phyloP scores from a whole-genome alignment of 2,113 vertebrate genomes.

The Oplegnathus fasciatus region DNA sequence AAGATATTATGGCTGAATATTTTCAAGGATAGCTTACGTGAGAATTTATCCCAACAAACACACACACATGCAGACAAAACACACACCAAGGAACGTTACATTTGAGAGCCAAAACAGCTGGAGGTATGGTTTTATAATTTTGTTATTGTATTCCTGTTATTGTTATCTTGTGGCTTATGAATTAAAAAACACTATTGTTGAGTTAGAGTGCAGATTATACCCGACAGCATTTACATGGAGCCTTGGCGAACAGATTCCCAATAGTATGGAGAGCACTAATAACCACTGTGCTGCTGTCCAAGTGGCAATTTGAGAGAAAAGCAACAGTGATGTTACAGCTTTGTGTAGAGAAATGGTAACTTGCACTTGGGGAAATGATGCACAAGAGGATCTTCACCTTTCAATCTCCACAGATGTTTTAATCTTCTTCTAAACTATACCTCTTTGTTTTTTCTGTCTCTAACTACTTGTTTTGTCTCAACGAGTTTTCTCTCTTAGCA shows the following conservation, averaged over 20 bases:
- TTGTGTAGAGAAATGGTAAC: too few species aligned
- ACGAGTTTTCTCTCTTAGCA: neutral
- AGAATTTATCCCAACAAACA: neutral
- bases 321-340: neutral
- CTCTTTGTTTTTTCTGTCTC: neutral
- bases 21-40: constrained; percentile 14
- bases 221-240: neutral
- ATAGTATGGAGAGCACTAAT: neutral
- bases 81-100: neutral
- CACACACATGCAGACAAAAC: constrained; percentile 2
- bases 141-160: constrained; percentile 20
- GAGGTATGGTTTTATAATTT: constrained; percentile 22
- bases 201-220: constrained; percentile 19
- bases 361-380: neutral
- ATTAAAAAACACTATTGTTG: constrained; percentile 11
- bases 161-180: constrained; percentile 13
- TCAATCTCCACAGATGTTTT: neutral
- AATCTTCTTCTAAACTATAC: neutral
- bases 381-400: neutral
- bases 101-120: constrained; percentile 17
- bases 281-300: neutral
- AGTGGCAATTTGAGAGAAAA: neutral
- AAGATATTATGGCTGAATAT: constrained; percentile 27
- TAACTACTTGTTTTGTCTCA: constrained; percentile 10
- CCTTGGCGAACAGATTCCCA: constrained; percentile 5